Conservation (phyloP, 1,140 invertebrate genomes). For the Drosophila sturtevanti region DNA sequence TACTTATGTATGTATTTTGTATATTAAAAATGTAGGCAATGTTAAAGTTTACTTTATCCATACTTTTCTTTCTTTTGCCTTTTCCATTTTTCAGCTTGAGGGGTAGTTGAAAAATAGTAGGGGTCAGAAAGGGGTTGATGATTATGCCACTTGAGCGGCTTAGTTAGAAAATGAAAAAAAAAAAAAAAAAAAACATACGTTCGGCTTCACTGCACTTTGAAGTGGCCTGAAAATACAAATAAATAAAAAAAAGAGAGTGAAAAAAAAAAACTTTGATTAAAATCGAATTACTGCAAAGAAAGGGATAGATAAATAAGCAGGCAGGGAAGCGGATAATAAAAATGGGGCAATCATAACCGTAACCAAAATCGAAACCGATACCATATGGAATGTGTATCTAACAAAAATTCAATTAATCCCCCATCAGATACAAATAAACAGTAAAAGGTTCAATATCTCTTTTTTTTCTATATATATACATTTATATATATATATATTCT, state of each 20-base stretch:
- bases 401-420: background rate
- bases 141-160: slow-evolving; percentile 8
- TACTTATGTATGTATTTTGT: slow-evolving; percentile 9
- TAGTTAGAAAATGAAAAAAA: background rate
- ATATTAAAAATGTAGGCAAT: slow-evolving; percentile 66
- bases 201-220: slow-evolving; percentile 7
- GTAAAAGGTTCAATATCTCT: background rate
- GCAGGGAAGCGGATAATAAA: background rate
- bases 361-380: background rate
- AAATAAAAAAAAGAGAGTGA: no score
- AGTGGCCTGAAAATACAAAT: background rate
- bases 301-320: background rate
- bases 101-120: background rate
- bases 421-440: background rate
- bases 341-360: no score
- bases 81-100: no score
- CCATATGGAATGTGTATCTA: slow-evolving; percentile 1
- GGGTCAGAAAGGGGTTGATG: slow-evolving; percentile 1
- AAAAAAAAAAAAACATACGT: background rate
- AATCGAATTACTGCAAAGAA: background rate
- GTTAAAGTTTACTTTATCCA: background rate
- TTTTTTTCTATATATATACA: background rate
- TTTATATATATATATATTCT: background rate
- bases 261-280: background rate
- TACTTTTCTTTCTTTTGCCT: background rate